Base-by-base conservation (phyloP, 2,113 vertebrate genomes). In the Apaloderma vittatum region DNA sequence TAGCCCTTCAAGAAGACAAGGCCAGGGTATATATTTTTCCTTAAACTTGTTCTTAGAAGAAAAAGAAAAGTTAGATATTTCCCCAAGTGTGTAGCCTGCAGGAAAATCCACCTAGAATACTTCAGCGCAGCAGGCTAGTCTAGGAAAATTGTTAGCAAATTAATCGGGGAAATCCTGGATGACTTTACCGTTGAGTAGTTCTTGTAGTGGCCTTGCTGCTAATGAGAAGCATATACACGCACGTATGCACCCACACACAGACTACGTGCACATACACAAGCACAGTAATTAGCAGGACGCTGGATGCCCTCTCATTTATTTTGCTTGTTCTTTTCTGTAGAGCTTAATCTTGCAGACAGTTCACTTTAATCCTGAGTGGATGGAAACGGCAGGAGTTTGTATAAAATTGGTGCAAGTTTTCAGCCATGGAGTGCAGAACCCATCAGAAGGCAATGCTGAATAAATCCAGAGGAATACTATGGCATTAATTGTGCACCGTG, bases 331-430 rank as follows among this genome's bases (percentile, higher is more conserved):
- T 94, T 88, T 87, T 91, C 80, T 52, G 68, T 75, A 74, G 76
- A 84, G 48, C 80, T 96, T 97, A 93, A 88, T 96, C 83, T 96
- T 89, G 57, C 80, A 91, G 93, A 81, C 76, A 81, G 93, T 86
- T 93, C 0, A 0, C 94, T 96, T 94, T 96, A 95, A 95, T 91
- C 45, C 76, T 67, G 80, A 57, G 89, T 5, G 63, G 68, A 48
- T 89, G 57, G 57, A 78, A 96, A 88, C 18, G 29, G 94, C 88
- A 86, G 92, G 90, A 96, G 90, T 71, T 67, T 88, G 75, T 96
- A 80, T 83, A 92, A 96, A 96, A 96, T 92, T 93, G 90, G 87
- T 92, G 78, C 70, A 91, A 79, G 43, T 92, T 92, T 96, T 92
- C 75, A 88, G 90, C 74, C 2, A 5, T 75, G 74, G 82, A 80